Evolutionary conservation across 2,888 invertebrate genomes (phyloP).

Genomic region (Ceriagrion tenellum): DNA sequence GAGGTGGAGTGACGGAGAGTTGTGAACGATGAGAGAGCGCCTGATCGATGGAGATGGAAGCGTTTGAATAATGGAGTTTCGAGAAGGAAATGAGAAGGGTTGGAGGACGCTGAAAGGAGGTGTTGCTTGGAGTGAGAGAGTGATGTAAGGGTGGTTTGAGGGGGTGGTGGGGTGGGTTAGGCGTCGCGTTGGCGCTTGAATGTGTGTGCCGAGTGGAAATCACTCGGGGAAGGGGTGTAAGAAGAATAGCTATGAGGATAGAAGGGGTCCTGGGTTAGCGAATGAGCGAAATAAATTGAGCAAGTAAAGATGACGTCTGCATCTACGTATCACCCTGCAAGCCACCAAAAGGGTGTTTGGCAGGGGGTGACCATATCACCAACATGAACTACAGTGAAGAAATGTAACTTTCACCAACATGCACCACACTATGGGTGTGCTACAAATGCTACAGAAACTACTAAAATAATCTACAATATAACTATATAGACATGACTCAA

Average conservation of each 20-base stretch:
- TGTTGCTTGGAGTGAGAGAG: not conserved
- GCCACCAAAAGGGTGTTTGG: no score
- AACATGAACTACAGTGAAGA: no score
- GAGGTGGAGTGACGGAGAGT: not conserved
- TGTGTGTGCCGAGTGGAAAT: not conserved
- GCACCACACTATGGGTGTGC: no score
- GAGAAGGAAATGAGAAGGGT: conserved; percentile 33
- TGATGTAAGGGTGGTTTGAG: not conserved
- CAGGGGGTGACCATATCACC: no score
- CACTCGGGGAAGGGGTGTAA: not conserved
- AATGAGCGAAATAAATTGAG: no score
- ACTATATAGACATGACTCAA: no score
- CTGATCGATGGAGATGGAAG: conserved; percentile 49
- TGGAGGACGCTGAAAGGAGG: not conserved
- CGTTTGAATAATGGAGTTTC: conserved; percentile 42
- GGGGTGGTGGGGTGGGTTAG: not conserved
- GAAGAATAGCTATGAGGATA: no score
- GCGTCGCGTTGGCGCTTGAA: not conserved
- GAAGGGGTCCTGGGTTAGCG: no score
- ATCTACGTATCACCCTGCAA: no score
- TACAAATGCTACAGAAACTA: no score
- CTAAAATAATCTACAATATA: no score
- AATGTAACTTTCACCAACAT: no score
- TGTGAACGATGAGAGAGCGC: conserved; percentile 15
- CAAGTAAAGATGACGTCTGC: not conserved